Percentiles rank a stretch among this genome's conserved stretches.
Evolutionary conservation across 2,797 vertebrate genomes (phyloP).

Genomic region (Pseudochirops cupreus): DNA sequence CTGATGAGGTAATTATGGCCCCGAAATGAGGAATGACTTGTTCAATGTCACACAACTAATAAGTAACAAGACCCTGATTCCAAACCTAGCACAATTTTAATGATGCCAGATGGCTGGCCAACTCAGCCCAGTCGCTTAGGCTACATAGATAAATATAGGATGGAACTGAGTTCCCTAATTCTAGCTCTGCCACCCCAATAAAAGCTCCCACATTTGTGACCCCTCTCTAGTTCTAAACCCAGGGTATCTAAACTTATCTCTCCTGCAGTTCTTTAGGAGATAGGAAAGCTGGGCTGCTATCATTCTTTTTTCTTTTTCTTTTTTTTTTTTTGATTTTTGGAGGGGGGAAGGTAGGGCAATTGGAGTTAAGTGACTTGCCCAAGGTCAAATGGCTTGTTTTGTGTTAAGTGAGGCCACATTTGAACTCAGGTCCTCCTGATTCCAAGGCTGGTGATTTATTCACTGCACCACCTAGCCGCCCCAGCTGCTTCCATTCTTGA

Average conservation of each 20-base stretch:
- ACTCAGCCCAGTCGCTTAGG: background rate
- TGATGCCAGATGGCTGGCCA: background rate
- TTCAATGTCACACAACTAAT: background rate
- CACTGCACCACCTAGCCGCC: too few relatives aligned
- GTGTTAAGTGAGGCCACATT: too few relatives aligned
- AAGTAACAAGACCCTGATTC: background rate
- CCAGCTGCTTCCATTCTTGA: background rate
- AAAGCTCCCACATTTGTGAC: background rate
- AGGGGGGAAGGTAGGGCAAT: too few relatives aligned
- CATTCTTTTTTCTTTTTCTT: too few relatives aligned
- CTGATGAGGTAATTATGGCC: background rate
- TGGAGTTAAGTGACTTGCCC: too few relatives aligned
- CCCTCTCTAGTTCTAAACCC: background rate
- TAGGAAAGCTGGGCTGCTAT: background rate
- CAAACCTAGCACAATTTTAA: background rate
- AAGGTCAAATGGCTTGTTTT: too few relatives aligned
- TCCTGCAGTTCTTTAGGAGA: background rate
- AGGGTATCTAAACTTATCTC: background rate
- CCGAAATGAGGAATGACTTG: background rate
- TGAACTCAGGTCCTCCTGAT: too few relatives aligned
- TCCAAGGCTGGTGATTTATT: too few relatives aligned
- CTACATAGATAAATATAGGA: background rate
- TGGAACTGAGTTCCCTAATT: background rate
- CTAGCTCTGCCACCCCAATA: rapidly evolving
- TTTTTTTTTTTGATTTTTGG: too few relatives aligned